Evolutionary conservation across 2,113 vertebrate genomes (phyloP), one percentile per base, ranked within the genome.

Genomic region (Coptodon rendalli): DNA sequence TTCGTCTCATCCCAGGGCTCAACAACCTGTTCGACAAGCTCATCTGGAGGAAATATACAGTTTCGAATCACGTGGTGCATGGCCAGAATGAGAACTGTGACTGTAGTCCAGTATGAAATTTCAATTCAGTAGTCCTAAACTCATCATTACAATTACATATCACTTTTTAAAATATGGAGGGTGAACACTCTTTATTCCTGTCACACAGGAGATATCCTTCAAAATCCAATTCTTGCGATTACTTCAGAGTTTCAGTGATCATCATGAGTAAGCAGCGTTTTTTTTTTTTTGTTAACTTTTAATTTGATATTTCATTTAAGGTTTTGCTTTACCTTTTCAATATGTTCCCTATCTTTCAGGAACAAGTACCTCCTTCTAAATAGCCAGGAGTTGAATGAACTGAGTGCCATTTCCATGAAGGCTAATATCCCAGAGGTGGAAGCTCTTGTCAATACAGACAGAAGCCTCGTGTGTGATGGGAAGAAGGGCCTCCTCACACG

Each of bases 61-160:
- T 98, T 5, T 97, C 98, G 38, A 97, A 97, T 81, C 97, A 98
- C 2, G 97, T 99, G 61, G 97, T 99, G 81, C 98, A 99, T 1
- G 98, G 98, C 80, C 98, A 99, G 94, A 99, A 99, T 89, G 98
- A 99, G 95, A 99, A 98, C 81, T 99, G 99, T 95, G 99, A 99
- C 80, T 99, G 98, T 92, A 99, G 98, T 94, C 98, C 99, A 5
- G 99, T 99, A 95, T 17, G 89, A 57, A 36, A 68, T 31, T 86
- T 45, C 22, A 59, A 48, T 12, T 24, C 4, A 17, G 6, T 9
- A 36, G 2, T 73, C 2, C 13, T 27, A 80, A 22, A 36, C 11
- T 83, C 4, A n/a, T 78, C 45, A 34, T 78, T 7, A 43, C n/a
- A 22, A 24, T 73, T 50, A 4, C 31, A 27, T 76, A 1, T 38